These are phyloP conservation scores for Akabosia matsudoensis DNA, from an alignment of 1,140 invertebrate species.

Conservation along the genomic window DNA sequence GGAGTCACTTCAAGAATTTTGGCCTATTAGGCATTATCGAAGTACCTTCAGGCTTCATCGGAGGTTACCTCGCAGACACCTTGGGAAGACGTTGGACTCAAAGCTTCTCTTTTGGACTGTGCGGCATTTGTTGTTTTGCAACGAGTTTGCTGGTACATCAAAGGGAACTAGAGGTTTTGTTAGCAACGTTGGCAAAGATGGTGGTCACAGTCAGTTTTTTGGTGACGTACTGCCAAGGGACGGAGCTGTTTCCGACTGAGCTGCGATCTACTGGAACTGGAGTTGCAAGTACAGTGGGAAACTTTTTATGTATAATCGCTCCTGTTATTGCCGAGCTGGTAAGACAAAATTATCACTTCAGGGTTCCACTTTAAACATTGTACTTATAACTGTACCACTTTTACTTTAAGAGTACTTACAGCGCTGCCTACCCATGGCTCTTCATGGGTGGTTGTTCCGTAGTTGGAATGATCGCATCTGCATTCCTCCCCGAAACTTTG, in stretches of 20 bases:
- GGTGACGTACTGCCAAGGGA: constrained; percentile 48
- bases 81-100: constrained; percentile 42
- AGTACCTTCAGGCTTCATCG: constrained; percentile 30
- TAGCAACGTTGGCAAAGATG: neutral
- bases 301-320: constrained; percentile 53
- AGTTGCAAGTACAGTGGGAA: constrained; percentile 60
- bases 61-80: constrained; percentile 30
- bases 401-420: constrained; percentile 30
- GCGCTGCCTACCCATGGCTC: constrained; percentile 47
- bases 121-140: neutral
- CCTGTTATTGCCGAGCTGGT: constrained; percentile 59
- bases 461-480: constrained; percentile 47
- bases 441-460: constrained; percentile 47
- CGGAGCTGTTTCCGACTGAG: constrained; percentile 67
- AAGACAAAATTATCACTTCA: constrained; percentile 21
- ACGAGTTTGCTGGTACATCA: neutral
- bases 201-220: neutral
- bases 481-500: constrained; percentile 52
- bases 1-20: constrained; percentile 26
- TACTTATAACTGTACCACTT: neutral
- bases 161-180: neutral
- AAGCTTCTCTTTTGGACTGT: constrained; percentile 29
- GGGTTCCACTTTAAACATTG: neutral
- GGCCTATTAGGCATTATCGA: constrained; percentile 21
- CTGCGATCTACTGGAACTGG: constrained; percentile 64